Conservation (phyloP, 2,797 vertebrate genomes). For the Pitangus sulphuratus region DNA sequence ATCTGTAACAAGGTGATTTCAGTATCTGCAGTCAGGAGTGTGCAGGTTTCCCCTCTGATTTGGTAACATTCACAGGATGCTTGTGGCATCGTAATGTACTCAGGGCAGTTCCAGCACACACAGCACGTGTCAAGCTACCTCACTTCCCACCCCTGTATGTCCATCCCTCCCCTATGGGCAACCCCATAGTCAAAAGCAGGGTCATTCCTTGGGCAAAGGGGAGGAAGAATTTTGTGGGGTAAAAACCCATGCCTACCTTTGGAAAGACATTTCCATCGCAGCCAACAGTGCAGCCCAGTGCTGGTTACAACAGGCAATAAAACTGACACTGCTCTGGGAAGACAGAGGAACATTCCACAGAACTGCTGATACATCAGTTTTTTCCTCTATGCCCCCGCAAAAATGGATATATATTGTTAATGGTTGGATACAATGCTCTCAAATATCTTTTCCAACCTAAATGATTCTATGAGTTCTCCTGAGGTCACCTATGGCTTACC, state of each 20-base stretch:
- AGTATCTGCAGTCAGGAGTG: not conserved
- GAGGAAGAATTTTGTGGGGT: not conserved
- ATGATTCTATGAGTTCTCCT: not conserved
- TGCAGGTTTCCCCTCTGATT: not conserved
- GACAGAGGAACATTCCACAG: not conserved
- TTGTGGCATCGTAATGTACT: accelerated
- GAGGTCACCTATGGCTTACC: not conserved
- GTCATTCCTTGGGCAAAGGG: not conserved
- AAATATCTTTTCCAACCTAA: not conserved
- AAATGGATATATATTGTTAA: not conserved
- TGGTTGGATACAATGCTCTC: not conserved
- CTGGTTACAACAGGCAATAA: not conserved
- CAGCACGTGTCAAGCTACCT: not conserved
- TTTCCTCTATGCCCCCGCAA: not conserved
- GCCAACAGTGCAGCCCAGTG: not conserved
- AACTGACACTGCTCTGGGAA: not conserved
- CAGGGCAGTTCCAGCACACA: not conserved
- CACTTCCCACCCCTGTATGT: accelerated
- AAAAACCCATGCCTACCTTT: not conserved
- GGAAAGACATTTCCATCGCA: not conserved
- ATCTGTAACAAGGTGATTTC: not conserved
- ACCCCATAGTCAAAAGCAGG: not conserved
- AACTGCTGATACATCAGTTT: not conserved
- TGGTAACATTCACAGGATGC: not conserved
- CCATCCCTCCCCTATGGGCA: not conserved